These are phyloP conservation scores for Pogoniulus pusillus DNA, from an alignment of 2,797 vertebrate genomes.

Conservation along the genomic window DNA sequence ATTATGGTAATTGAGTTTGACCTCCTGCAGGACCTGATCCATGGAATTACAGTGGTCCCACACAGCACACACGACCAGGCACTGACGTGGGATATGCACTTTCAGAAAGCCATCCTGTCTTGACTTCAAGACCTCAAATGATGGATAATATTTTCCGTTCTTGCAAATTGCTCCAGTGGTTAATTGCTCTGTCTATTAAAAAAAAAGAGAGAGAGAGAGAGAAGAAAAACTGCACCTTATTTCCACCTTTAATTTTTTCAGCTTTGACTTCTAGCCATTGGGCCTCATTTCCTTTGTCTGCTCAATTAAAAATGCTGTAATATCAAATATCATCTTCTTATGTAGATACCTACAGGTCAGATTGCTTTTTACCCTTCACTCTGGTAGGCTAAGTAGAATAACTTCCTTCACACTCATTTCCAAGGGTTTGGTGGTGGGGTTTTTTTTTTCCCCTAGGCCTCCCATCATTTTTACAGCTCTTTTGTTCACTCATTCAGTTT, in stretches of 20 bases:
- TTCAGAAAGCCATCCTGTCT: conserved; percentile 26
- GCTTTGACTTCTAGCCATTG: conserved; percentile 17
- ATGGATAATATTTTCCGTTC: conserved; percentile 50
- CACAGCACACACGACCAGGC: neutral
- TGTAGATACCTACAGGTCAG: conserved; percentile 28
- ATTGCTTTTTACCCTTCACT: conserved; percentile 34
- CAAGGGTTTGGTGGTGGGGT: neutral
- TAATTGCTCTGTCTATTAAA: conserved; percentile 30
- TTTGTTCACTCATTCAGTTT: neutral
- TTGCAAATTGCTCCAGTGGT: conserved; percentile 50
- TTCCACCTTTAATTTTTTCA: conserved; percentile 43
- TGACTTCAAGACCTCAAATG: conserved; percentile 17
- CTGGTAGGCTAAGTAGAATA: neutral
- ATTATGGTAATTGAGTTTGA: conserved; percentile 62
- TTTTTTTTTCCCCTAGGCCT: neutral
- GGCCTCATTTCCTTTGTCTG: conserved; percentile 45
- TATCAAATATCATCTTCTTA: conserved; percentile 32
- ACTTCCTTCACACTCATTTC: conserved; percentile 3
- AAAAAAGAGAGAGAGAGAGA: neutral
- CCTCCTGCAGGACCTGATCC: conserved; percentile 30
- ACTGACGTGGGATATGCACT: neutral
- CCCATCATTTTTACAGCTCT: conserved; percentile 9
- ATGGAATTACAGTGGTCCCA: neutral
- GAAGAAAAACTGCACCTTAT: neutral
- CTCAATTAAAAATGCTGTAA: conserved; percentile 44